Evolutionary conservation across 2,888 invertebrate genomes (phyloP).

Genomic region (Cybosia mesomella): DNA sequence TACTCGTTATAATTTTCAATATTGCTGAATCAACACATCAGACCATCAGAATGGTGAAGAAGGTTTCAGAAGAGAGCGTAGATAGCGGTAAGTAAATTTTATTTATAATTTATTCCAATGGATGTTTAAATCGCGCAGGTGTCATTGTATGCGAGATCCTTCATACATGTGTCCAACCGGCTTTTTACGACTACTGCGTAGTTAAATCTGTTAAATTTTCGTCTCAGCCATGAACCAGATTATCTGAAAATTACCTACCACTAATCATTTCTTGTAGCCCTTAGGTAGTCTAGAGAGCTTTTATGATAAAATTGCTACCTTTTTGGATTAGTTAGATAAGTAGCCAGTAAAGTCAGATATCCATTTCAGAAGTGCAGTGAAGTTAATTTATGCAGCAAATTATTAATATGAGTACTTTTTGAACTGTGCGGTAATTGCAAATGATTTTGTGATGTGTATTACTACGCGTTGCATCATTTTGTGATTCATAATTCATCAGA

Average conservation of each 20-base stretch:
- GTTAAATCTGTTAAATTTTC: conserved; percentile 42
- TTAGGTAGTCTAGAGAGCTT: conserved; percentile 32
- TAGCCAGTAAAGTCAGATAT: conserved; percentile 19
- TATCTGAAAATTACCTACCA: conserved; percentile 11
- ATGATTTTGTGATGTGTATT: conserved; percentile 5
- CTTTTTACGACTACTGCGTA: conserved; percentile 58
- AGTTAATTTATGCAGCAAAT: conserved; percentile 7
- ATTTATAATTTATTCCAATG: conserved; percentile 29
- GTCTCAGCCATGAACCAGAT: conserved; percentile 32
- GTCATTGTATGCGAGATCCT: conserved; percentile 35
- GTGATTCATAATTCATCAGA: not conserved
- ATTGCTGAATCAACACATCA: conserved; percentile 79
- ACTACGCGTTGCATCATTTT: conserved; percentile 27
- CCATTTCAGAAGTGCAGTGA: conserved; percentile 9
- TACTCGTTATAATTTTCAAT: conserved; percentile 79
- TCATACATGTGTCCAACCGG: conserved; percentile 51
- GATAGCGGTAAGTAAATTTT: conserved; percentile 81
- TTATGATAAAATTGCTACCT: conserved; percentile 33
- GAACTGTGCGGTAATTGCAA: conserved; percentile 1
- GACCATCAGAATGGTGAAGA: conserved; percentile 85
- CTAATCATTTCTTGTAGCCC: conserved; percentile 8
- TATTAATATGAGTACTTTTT: not conserved
- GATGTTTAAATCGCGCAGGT: conserved; percentile 36
- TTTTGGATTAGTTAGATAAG: conserved; percentile 25
- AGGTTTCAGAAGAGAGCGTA: conserved; percentile 87